A percentile compares a stretch with the other conserved stretches of the same genome.
Conservation (phyloP, 1,140 invertebrate species). For the Cydia splendana region DNA sequence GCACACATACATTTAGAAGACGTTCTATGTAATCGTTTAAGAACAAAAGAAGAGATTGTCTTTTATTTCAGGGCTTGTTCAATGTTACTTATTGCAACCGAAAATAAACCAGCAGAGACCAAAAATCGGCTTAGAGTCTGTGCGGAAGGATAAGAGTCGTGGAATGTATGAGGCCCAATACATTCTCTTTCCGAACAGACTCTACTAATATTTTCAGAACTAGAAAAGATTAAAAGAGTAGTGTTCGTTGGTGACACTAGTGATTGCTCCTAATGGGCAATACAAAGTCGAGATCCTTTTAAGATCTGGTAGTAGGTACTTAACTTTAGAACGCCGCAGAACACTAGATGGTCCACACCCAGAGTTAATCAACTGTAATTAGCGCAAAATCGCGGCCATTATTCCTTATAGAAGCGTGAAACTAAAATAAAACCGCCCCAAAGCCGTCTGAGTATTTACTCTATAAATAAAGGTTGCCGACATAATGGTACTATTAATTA, state of each 20-base stretch:
- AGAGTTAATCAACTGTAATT: slow-evolving; percentile 15
- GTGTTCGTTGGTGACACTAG: too few species aligned
- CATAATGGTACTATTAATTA: slow-evolving; percentile 20
- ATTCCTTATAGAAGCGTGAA: slow-evolving; percentile 4
- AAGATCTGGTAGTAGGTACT: too few species aligned
- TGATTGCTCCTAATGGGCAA: too few species aligned
- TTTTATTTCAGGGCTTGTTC: neutral
- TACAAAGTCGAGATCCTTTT: too few species aligned
- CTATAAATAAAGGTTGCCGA: slow-evolving; percentile 28
- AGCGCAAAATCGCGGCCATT: slow-evolving; percentile 4
- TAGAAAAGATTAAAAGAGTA: too few species aligned
- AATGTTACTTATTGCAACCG: neutral
- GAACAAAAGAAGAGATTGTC: neutral
- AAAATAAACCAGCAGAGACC: neutral
- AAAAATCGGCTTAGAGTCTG: too few species aligned
- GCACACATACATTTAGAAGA: neutral
- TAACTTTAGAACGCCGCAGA: too few species aligned
- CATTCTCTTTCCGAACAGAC: too few species aligned
- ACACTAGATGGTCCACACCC: neutral
- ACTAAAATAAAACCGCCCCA: slow-evolving; percentile 1
- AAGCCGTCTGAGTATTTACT: slow-evolving; percentile 28
- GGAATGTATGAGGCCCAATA: too few species aligned
- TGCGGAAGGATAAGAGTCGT: too few species aligned
- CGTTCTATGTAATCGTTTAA: neutral
- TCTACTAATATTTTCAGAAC: too few species aligned